These are phyloP conservation scores for Vanessa tameamea DNA, from an alignment of 1,140 invertebrate genomes.

Conservation along the genomic window DNA sequence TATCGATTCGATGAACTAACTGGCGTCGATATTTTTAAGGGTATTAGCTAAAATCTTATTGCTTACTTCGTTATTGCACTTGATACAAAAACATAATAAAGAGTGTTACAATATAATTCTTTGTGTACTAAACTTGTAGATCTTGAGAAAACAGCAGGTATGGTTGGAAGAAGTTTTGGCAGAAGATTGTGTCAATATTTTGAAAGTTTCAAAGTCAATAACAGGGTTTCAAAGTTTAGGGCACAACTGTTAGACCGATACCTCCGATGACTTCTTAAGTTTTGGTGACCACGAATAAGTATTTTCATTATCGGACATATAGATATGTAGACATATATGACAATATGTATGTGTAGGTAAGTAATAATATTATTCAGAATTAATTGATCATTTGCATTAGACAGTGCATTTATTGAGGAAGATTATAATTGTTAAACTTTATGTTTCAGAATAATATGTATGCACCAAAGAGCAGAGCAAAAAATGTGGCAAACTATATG, in stretches of 20 bases:
- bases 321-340: no score
- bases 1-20: no score
- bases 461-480: no score
- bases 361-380: no score
- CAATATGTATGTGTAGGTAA: neutral
- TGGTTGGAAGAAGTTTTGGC: neutral
- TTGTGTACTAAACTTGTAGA: neutral
- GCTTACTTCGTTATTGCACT: no score
- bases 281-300: neutral
- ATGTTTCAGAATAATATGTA: no score
- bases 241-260: slow-evolving; percentile 10
- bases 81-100: no score
- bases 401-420: neutral
- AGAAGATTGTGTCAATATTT: slow-evolving; percentile 28
- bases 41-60: no score
- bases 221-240: slow-evolving; percentile 10
- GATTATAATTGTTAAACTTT: no score
- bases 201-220: slow-evolving; percentile 29
- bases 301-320: no score
- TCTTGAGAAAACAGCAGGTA: slow-evolving; percentile 4
- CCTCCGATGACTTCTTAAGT: neutral
- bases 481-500: no score
- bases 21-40: no score
- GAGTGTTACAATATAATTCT: neutral
- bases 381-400: neutral